Base-by-base conservation (phyloP, 92 coral and sea anemone genomes). In the Porites evermanni region DNA sequence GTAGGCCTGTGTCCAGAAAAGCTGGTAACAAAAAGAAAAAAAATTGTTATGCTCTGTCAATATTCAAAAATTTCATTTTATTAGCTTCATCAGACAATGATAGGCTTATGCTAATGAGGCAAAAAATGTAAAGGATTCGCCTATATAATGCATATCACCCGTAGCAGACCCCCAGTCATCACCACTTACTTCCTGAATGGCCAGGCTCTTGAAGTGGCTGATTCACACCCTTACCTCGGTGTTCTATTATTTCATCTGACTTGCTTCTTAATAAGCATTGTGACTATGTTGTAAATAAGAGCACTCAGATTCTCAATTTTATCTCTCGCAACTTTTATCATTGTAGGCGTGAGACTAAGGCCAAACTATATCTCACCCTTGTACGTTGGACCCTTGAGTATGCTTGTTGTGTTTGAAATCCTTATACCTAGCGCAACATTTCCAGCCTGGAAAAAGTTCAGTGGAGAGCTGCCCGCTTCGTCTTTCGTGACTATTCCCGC, bases 291-390 rank as follows among this genome's bases (percentile, higher is more conserved):
- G 38, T 68, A 18, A 21, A n/a, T 18, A 68, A 68, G 38, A 68
- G 7, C 26, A 16, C 26, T 17, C 12, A 21, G 17, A 68, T 24
- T 7, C 73, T 68, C 73, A 21, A 68, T 47, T 68, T 68, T 21
- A 68, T 68, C 29, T 68, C 73, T 23, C 72, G 73, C 26, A 68
- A 68, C 26, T 68, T 68, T 68, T 68, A 26, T 68, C 73, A 24
- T 21, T 68, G 32, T 23, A 68, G 52, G 21, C 1, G 73, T 21
- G 73, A 68, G 26, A 67, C 72, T 67, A 67, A 68, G 73, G 73
- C 73, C 73, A 68, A 68, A 21, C 73, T 20, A 24, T 68, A 68
- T 9, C 73, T 24, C 16, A 7, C 50, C 26, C 51, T 68, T 21
- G 38, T 10, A 21, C 50, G 73, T 24, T 32, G 8, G 9, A 21